Conservation (phyloP, 1,140 invertebrate genomes). For the Drosophila pachea region DNA sequence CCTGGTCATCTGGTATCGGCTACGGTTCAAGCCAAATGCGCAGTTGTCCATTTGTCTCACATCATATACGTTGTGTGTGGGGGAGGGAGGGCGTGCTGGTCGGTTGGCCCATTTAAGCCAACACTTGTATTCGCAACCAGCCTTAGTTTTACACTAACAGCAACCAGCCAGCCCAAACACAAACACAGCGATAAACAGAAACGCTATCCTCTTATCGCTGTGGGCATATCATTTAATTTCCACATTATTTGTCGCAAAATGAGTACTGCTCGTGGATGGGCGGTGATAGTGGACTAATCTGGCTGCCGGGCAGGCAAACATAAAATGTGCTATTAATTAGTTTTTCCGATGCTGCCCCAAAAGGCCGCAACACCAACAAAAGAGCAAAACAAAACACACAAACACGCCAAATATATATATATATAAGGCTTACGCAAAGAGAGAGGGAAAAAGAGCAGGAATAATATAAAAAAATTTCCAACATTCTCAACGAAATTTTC, state of each 20-base stretch:
- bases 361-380: constrained; percentile 59
- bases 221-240: constrained; percentile 74
- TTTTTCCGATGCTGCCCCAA: constrained; percentile 63
- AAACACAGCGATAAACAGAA: constrained; percentile 18
- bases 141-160: constrained; percentile 53
- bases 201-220: constrained; percentile 54
- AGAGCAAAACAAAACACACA: constrained; percentile 30
- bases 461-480: no score
- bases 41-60: constrained; percentile 25
- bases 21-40: constrained; percentile 1
- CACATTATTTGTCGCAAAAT: constrained; percentile 69
- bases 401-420: no score
- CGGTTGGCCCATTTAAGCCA: background rate
- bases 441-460: background rate
- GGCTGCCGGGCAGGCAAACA: constrained; percentile 56
- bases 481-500: constrained; percentile 46
- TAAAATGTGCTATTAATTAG: constrained; percentile 76
- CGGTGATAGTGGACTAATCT: constrained; percentile 42
- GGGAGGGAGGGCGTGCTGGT: background rate
- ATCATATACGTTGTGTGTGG: background rate
- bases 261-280: background rate
- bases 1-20: constrained; percentile 21
- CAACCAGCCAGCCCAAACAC: background rate
- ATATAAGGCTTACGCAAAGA: no score
- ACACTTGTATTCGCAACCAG: constrained; percentile 7